A percentile compares a stretch with the other conserved stretches of the same genome.
These are phyloP conservation scores for Troides helena DNA, from an alignment of 2,888 invertebrate genomes.

Conservation along the genomic window DNA sequence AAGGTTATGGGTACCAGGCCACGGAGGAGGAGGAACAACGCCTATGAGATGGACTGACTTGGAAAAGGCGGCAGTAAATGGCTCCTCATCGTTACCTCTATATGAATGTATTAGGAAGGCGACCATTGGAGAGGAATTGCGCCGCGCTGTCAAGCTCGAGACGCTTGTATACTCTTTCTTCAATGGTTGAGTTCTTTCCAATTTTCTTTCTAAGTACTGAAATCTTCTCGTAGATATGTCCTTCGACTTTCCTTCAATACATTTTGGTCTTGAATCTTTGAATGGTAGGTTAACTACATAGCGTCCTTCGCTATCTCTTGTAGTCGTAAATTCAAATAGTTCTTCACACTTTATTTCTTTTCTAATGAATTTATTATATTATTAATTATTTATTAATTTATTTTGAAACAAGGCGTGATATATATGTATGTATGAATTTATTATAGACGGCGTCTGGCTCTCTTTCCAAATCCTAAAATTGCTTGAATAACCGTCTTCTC, in stretches of 20 bases:
- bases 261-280: conserved; percentile 15
- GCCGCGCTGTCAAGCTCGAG: no score
- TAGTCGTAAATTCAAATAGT: conserved; percentile 33
- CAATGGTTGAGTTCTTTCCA: conserved; percentile 22
- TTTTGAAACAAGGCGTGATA: no score
- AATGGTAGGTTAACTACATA: conserved; percentile 20
- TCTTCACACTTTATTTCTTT: conserved; percentile 24
- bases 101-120: no score
- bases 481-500: conserved; percentile 32
- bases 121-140: no score
- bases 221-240: conserved; percentile 33
- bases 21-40: no score
- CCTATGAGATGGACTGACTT: no score
- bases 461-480: conserved; percentile 32
- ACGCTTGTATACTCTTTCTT: conserved; percentile 8
- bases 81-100: no score
- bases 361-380: conserved; percentile 14
- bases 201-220: conserved; percentile 30
- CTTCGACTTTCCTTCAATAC: conserved; percentile 29
- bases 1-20: no score
- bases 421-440: background rate
- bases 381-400: no score
- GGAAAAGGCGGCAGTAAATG: no score
- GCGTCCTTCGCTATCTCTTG: conserved; percentile 30
- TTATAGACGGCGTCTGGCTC: conserved; percentile 25